Percentiles rank a stretch among this genome's conserved stretches.
These are phyloP conservation scores for Panthera uncia DNA, from an alignment of 2,113 vertebrate genomes.

Conservation along the genomic window DNA sequence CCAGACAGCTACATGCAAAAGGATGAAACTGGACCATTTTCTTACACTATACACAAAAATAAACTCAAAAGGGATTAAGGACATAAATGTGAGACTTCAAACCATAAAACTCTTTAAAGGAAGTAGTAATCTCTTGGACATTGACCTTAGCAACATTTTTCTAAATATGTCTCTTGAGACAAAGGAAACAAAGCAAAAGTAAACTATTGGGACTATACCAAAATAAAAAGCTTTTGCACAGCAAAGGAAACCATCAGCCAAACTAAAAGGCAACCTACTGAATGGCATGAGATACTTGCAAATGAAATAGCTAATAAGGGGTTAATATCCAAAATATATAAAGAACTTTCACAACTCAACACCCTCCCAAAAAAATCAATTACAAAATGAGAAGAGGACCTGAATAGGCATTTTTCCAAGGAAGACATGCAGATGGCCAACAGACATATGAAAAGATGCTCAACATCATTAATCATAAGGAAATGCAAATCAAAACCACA, in stretches of 20 bases:
- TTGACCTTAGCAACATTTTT: neutral
- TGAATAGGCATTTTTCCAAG: neutral
- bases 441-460: neutral
- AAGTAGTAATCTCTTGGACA: neutral
- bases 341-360: neutral
- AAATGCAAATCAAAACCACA: neutral
- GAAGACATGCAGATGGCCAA: neutral
- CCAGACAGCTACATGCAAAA: neutral
- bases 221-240: neutral
- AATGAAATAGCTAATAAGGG: neutral
- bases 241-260: neutral
- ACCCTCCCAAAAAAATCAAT: neutral
- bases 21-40: neutral
- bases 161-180: neutral
- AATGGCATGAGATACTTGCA: neutral
- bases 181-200: neutral
- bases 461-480: neutral
- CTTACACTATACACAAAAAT: neutral
- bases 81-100: neutral
- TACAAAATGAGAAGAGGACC: neutral
- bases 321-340: neutral
- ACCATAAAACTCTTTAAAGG: neutral
- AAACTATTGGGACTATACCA: neutral
- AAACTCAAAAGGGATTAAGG: neutral
- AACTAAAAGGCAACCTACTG: neutral